phyloP scores from a whole-genome alignment of 1,140 invertebrate genomes.

The Cotesia typhae region DNA sequence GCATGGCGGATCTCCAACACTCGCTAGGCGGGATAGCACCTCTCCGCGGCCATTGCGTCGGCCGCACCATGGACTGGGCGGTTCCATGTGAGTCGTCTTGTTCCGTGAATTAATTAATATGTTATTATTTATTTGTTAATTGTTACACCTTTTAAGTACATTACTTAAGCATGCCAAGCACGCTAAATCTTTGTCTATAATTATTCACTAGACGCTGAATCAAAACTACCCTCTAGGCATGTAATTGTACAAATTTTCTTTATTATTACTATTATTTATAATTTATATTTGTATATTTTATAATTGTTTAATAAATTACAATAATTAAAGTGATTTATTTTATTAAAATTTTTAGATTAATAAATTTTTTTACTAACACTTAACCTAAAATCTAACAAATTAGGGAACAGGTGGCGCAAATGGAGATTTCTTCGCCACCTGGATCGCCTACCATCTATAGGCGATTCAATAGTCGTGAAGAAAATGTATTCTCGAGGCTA shows the following conservation, averaged over 20 bases:
- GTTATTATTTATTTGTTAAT: conserved; percentile 43
- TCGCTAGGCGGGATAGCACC: conserved; percentile 61
- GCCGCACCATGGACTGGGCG: conserved; percentile 59
- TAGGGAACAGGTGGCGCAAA: conserved; percentile 68
- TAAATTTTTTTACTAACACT: conserved; percentile 17
- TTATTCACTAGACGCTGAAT: not conserved
- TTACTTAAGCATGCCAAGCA: not conserved
- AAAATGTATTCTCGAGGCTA: conserved; percentile 84
- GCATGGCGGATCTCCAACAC: conserved; percentile 55
- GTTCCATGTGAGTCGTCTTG: conserved; percentile 65
- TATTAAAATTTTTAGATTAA: not conserved
- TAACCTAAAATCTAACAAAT: conserved; percentile 57
- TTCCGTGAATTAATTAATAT: conserved; percentile 55
- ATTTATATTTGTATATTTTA: too few species aligned
- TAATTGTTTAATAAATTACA: not conserved
- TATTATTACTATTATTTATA: too few species aligned
- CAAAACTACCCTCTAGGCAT: too few species aligned
- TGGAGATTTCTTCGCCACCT: conserved; percentile 69
- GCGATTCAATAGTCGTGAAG: conserved; percentile 72
- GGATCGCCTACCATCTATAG: conserved; percentile 74
- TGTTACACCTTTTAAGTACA: not conserved
- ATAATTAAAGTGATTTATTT: not conserved
- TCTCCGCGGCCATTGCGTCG: conserved; percentile 60
- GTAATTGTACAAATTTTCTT: too few species aligned
- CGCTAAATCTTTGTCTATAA: not conserved